These are phyloP conservation scores for Dicrostonyx torquatus DNA, from an alignment of 2,797 vertebrate genomes.

Conservation along the genomic window DNA sequence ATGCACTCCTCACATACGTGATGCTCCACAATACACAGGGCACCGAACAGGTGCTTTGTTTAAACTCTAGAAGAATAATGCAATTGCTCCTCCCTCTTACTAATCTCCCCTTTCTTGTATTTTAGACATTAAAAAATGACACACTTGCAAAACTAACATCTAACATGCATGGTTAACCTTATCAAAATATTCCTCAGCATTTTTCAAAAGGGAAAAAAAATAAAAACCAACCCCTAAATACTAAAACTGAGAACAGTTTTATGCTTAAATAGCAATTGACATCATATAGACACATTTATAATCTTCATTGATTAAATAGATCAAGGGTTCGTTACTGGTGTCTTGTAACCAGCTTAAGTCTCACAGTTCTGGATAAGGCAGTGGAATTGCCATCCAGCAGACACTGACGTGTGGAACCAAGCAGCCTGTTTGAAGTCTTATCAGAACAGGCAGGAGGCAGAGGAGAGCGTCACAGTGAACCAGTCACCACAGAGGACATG, in stretches of 20 bases:
- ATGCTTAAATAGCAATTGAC: constrained; percentile 86
- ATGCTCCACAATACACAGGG: not conserved
- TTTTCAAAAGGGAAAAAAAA: constrained; percentile 83
- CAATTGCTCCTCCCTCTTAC: constrained; percentile 66
- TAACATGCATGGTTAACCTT: constrained; percentile 79
- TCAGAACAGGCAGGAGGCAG: constrained; percentile 69
- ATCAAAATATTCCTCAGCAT: constrained; percentile 81
- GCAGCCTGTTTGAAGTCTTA: constrained; percentile 67
- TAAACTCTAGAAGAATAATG: constrained; percentile 79
- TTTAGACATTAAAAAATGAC: constrained; percentile 83
- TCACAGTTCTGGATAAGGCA: constrained; percentile 78
- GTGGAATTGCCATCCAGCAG: constrained; percentile 72
- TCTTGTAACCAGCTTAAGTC: constrained; percentile 78
- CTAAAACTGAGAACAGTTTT: constrained; percentile 83
- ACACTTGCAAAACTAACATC: constrained; percentile 82
- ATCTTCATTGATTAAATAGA: constrained; percentile 83
- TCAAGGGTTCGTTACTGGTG: constrained; percentile 76
- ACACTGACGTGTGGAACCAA: constrained; percentile 70
- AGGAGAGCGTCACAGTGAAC: constrained; percentile 76
- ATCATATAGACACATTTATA: constrained; percentile 83
- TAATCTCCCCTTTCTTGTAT: constrained; percentile 70
- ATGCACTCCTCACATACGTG: not conserved
- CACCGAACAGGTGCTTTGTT: not conserved
- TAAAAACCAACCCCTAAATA: constrained; percentile 77
- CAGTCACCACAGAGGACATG: constrained; percentile 54